Evolutionary conservation across 2,113 vertebrate genomes (phyloP), one percentile per base, ranked within the genome.

Genomic region (Phaethornis superciliosus): DNA sequence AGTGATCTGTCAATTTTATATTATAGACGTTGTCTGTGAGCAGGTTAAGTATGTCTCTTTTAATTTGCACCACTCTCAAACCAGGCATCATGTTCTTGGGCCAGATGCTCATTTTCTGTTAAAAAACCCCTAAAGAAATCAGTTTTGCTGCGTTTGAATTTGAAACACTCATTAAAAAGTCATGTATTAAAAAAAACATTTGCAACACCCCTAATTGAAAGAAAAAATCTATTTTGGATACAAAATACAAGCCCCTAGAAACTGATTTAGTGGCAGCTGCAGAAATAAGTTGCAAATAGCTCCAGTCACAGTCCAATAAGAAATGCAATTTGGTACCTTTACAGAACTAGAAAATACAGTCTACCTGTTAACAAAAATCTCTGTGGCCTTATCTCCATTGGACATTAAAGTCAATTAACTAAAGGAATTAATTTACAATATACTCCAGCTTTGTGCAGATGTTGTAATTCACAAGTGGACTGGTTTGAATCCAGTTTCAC

Each of bases 51-150:
- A 33, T 12, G 79, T 90, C 89, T 76, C 79, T 83, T 32, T 89
- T 62, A 64, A 96, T 95, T 72, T 91, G 56, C 58, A 89, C 85
- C 64, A 27, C 47, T 74, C 82, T 87, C 75, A 59, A 89, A 83
- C 24, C 44, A 91, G 67, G 47, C 60, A 88, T 44, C 89, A 55
- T 6, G 1, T 80, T 83, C 71, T 77, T 56, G 47, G 69, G 59
- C 94, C 71, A 85, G 85, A 64, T 71, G 64, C 37, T 94, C 63
- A 67, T 93, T 81, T 72, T 72, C 51, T 82, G 10, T 58, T 79
- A 5, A 74, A 71, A 82, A 52, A 5, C 0, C 1, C 10, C 67
- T 14, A 19, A 77, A 92, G 55, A 83, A 70, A 89, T 94, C 59
- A 64, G 59, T 71, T 95, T 67, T 68, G 47, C 79, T 78, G 71